Evolutionary conservation across 2,888 invertebrate species (phyloP), one percentile per base, ranked within the genome.

Genomic region (Bellardia bayeri): DNA sequence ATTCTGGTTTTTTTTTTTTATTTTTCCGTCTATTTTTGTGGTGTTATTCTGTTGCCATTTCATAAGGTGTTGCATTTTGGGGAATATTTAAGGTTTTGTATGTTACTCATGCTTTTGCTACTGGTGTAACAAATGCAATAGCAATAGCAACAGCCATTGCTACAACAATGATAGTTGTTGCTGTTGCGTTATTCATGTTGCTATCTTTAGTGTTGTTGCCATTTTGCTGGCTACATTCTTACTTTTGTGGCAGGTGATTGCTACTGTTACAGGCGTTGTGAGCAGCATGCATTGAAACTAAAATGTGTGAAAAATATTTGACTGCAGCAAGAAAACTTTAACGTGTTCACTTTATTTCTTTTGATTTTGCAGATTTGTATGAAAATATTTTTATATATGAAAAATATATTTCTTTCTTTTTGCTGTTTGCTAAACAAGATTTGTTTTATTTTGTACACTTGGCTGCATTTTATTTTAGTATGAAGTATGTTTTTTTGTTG

Each of bases 31-130:
- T 49, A 11, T 7, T 16, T 56, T 51, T 42, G 64, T 13, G 7
- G 51, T 2, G 1, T 54, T 61, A 33, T 72, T 72, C 16, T 16
- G 71, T 56, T 56, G 54, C 54, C 33, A 58, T 78, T 78, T 68
- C 40, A 40, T 51, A 76, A 83, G 63, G 61, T 80, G 79, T 79
- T 74, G 66, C 61, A 68, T 74, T 14, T 68, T 66, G 72, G 74
- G 79, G 84, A 79, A 61, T 74, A 74, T 80, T 74, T 74, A 45
- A 74, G 61, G 51, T 80, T 72, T 33, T 72, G 3, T 56, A 14
- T n/a, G 42, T 33, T 63, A 23, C 8, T 54, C n/a, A 13, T 61
- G 51, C 13, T 51, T 49, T 37, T 30, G 37, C 23, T 71, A 6
- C n/a, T 42, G 7, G 13, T 30, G 42, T 14, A 37, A 23, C 1